Evolutionary conservation across 35 echinoderm and acorn worm species (phyloP).

Genomic region (Acanthaster planci): DNA sequence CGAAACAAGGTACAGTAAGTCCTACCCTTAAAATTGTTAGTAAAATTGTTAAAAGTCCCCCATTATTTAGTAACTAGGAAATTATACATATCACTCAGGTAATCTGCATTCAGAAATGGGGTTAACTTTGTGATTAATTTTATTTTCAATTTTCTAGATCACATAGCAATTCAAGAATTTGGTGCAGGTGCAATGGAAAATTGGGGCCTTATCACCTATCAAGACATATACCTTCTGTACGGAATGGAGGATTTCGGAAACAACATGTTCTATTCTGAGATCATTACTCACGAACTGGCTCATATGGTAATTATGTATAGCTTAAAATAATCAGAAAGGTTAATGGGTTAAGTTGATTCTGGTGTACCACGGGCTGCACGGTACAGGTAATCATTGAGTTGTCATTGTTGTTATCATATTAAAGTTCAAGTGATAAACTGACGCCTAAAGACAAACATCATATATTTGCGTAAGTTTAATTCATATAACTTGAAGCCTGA

Average conservation of each 20-base stretch:
- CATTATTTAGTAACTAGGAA: too few species aligned
- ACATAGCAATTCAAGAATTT: constrained; percentile 63
- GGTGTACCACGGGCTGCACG: too few species aligned
- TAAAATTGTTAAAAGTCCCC: too few species aligned
- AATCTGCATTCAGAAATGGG: neutral
- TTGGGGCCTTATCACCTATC: constrained; percentile 73
- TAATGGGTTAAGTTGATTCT: too few species aligned
- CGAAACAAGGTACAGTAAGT: constrained; percentile 42
- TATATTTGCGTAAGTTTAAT: too few species aligned
- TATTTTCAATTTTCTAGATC: constrained; percentile 36
- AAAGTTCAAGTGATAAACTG: too few species aligned
- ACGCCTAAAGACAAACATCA: too few species aligned
- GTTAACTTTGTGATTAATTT: neutral
- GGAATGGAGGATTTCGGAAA: neutral
- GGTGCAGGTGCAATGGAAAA: constrained; percentile 72
- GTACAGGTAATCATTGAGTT: too few species aligned
- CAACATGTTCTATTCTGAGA: neutral
- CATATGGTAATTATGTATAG: constrained; percentile 9
- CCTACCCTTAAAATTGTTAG: too few species aligned
- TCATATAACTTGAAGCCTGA: too few species aligned
- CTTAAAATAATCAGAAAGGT: too few species aligned
- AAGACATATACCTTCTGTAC: constrained; percentile 25
- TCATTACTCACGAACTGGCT: constrained; percentile 31
- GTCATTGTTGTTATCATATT: too few species aligned
- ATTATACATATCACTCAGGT: neutral